Percentiles rank a stretch among this genome's conserved stretches.
Evolutionary conservation across 2,113 vertebrate species (phyloP).

Genomic region (Hepsetus odoe): DNA sequence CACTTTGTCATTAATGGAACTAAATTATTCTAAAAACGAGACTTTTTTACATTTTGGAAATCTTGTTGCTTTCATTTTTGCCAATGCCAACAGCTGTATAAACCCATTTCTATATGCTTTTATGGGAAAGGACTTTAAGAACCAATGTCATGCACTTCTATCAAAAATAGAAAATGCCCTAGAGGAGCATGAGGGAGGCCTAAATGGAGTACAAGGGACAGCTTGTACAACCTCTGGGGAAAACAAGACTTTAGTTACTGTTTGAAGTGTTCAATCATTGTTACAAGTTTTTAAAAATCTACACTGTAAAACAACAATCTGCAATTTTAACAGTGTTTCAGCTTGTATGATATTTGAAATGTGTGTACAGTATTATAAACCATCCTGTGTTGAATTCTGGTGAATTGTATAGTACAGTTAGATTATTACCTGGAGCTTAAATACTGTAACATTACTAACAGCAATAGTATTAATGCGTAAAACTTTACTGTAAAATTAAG

Average conservation of each 20-base stretch:
- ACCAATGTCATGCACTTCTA: slow-evolving; percentile 67
- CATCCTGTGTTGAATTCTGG: no score
- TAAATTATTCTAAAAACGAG: slow-evolving; percentile 41
- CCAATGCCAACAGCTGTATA: slow-evolving; percentile 81
- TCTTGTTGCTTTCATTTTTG: slow-evolving; percentile 46
- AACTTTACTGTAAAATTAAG: no score
- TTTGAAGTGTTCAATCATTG: no score
- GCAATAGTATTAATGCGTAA: no score
- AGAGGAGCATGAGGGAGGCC: slow-evolving; percentile 66
- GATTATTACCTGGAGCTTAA: no score
- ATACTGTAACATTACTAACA: no score
- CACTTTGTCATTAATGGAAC: slow-evolving; percentile 76
- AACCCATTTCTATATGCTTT: slow-evolving; percentile 94
- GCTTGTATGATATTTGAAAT: no score
- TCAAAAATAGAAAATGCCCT: slow-evolving; percentile 78
- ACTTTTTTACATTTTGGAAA: slow-evolving; percentile 38
- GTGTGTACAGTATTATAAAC: no score
- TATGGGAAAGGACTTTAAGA: slow-evolving; percentile 92
- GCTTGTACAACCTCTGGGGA: slow-evolving; percentile 71
- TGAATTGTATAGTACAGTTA: no score
- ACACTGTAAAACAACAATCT: no score
- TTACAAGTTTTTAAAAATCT: background rate
- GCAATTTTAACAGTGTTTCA: no score
- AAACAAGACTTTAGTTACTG: slow-evolving; percentile 60
- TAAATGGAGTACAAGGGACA: slow-evolving; percentile 65